Evolutionary conservation across 1,140 invertebrate genomes (phyloP).

Genomic region (Gryllus bimaculatus): DNA sequence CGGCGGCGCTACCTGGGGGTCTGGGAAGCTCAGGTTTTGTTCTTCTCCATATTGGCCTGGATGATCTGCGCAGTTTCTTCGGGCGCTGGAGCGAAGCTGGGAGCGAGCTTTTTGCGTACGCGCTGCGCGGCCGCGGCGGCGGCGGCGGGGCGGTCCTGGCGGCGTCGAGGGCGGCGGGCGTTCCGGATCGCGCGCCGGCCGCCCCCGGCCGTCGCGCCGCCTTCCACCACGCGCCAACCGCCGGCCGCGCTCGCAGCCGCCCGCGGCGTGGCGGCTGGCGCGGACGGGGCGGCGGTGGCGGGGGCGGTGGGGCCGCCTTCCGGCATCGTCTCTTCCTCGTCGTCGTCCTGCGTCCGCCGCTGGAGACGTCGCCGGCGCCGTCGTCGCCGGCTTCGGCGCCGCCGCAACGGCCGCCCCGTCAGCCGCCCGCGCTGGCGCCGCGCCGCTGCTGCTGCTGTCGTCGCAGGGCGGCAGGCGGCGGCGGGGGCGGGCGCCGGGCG

Average conservation of each 20-base stretch:
- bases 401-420: constrained; percentile 13
- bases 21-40: constrained; percentile 76
- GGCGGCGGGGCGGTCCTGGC: background rate
- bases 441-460: background rate
- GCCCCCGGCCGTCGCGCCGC: background rate
- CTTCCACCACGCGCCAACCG: no score
- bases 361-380: constrained; percentile 37
- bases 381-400: constrained; percentile 24
- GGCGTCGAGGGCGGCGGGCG: background rate
- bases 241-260: background rate
- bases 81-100: constrained; percentile 40
- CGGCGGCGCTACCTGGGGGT: constrained; percentile 50
- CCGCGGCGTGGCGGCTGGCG: no score
- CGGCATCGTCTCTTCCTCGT: constrained; percentile 15
- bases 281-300: no score
- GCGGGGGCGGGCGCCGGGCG: background rate
- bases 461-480: constrained; percentile 26
- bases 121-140: constrained; percentile 10
- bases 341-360: constrained; percentile 36
- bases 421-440: constrained; percentile 23
- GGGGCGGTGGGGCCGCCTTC: no score
- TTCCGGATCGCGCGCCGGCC: background rate
- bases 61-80: constrained; percentile 77
- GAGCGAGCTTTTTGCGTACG: background rate
- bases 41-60: constrained; percentile 85